Evolutionary conservation across 2,888 invertebrate genomes (phyloP).

Genomic region (Schrankia costaestrigalis): DNA sequence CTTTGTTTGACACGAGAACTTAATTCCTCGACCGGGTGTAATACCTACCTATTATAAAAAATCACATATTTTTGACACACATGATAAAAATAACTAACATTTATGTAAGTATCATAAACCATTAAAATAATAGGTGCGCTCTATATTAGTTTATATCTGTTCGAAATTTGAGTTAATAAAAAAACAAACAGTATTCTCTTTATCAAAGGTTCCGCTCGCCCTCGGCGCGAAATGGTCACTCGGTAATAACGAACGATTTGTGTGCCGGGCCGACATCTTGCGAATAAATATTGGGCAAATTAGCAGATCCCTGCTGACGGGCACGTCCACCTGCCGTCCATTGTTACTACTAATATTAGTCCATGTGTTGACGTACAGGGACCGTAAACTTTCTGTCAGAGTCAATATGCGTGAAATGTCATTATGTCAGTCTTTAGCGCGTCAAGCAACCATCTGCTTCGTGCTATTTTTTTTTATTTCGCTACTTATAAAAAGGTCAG

Average conservation of each 20-base stretch:
- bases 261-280: slow-evolving; percentile 68
- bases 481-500: too few relatives aligned
- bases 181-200: slow-evolving; percentile 10
- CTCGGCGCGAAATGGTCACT: slow-evolving; percentile 58
- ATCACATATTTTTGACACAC: too few relatives aligned
- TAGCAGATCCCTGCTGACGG: slow-evolving; percentile 59
- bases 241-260: slow-evolving; percentile 64
- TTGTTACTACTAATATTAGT: slow-evolving; percentile 43
- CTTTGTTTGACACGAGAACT: too few relatives aligned
- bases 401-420: slow-evolving; percentile 61
- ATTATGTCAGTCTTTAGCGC: slow-evolving; percentile 41
- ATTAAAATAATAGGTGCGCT: too few relatives aligned
- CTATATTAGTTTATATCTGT: too few relatives aligned
- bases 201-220: slow-evolving; percentile 60
- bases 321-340: slow-evolving; percentile 63
- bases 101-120: too few relatives aligned
- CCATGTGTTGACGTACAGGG: slow-evolving; percentile 56
- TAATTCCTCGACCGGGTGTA: too few relatives aligned
- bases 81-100: too few relatives aligned
- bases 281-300: slow-evolving; percentile 77
- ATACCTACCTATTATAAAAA: too few relatives aligned
- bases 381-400: slow-evolving; percentile 22
- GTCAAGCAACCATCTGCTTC: slow-evolving; percentile 23
- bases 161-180: slow-evolving; percentile 12
- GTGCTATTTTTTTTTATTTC: slow-evolving; percentile 17